Percentiles rank a stretch among this genome's conserved stretches.
These are phyloP conservation scores for Aquatica leii DNA, from an alignment of 2,888 invertebrate species.

Conservation along the genomic window DNA sequence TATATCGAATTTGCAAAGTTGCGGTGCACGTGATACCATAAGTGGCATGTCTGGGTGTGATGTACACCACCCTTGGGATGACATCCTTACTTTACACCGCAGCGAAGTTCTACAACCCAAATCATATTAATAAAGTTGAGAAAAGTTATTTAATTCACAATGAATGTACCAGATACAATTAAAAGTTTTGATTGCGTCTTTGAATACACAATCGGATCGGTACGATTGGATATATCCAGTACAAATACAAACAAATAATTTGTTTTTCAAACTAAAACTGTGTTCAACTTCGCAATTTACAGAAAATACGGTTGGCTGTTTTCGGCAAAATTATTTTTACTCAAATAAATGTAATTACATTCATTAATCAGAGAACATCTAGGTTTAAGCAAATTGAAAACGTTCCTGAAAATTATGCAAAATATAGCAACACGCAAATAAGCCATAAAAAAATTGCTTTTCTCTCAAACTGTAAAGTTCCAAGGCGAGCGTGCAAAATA, in stretches of 20 bases:
- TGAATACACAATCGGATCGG: constrained; percentile 16
- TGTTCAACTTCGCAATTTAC: not conserved
- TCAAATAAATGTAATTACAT: not conserved
- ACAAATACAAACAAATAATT: constrained; percentile 17
- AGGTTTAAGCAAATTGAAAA: constrained; percentile 18
- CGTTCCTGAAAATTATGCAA: constrained; percentile 16
- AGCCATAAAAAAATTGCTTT: constrained; percentile 22
- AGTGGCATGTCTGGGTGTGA: constrained; percentile 36
- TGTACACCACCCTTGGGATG: constrained; percentile 32
- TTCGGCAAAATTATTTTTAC: not conserved
- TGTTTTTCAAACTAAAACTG: constrained; percentile 7
- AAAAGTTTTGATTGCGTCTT: constrained; percentile 36
- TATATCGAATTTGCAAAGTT: constrained; percentile 39
- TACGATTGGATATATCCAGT: constrained; percentile 9
- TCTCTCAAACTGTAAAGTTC: constrained; percentile 23
- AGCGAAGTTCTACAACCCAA: constrained; percentile 29
- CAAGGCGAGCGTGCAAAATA: constrained; percentile 20
- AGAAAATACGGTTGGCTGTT: not conserved
- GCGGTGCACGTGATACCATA: constrained; percentile 37
- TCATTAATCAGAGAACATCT: not conserved
- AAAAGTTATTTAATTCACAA: constrained; percentile 40
- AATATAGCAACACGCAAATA: constrained; percentile 21
- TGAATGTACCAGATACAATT: constrained; percentile 37
- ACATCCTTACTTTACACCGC: constrained; percentile 27
- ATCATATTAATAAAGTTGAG: constrained; percentile 41